Conservation (phyloP, 2,113 vertebrate genomes). For the Chaenocephalus aceratus region DNA sequence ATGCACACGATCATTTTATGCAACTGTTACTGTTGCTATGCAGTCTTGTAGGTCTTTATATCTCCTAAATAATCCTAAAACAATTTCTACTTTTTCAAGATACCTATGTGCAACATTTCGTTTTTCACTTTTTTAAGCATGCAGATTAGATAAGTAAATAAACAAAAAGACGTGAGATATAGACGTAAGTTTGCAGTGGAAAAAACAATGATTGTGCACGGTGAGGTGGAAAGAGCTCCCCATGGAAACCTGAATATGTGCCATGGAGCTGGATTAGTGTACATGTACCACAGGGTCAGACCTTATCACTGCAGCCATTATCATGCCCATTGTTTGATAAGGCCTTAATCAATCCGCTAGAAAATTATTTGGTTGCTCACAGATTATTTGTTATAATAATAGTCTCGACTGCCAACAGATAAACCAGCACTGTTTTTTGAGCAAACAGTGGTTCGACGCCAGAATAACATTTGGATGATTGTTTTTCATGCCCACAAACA, state of each 20-base stretch:
- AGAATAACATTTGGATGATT: background rate
- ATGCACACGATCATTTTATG: background rate
- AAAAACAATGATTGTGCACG: constrained; percentile 39
- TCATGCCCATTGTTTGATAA: constrained; percentile 52
- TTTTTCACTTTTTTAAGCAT: background rate
- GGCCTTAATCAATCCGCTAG: constrained; percentile 33
- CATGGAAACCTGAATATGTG: constrained; percentile 71
- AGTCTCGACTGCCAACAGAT: background rate
- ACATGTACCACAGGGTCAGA: constrained; percentile 56
- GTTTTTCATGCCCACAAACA: background rate
- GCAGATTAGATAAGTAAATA: constrained; percentile 27
- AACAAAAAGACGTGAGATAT: constrained; percentile 2
- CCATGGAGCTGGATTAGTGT: constrained; percentile 63
- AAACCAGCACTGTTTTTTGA: background rate
- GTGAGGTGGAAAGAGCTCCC: constrained; percentile 55
- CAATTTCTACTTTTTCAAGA: constrained; percentile 3
- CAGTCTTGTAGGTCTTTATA: background rate
- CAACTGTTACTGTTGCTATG: background rate
- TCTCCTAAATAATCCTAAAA: background rate
- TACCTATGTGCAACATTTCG: background rate
- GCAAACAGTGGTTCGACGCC: background rate
- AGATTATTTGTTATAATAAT: constrained; percentile 13
- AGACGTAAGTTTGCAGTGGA: constrained; percentile 36
- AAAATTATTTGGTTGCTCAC: constrained; percentile 30
- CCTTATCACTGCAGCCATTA: constrained; percentile 63